Evolutionary conservation across 1,140 invertebrate species (phyloP).

Genomic region (Bombus terrestris): DNA sequence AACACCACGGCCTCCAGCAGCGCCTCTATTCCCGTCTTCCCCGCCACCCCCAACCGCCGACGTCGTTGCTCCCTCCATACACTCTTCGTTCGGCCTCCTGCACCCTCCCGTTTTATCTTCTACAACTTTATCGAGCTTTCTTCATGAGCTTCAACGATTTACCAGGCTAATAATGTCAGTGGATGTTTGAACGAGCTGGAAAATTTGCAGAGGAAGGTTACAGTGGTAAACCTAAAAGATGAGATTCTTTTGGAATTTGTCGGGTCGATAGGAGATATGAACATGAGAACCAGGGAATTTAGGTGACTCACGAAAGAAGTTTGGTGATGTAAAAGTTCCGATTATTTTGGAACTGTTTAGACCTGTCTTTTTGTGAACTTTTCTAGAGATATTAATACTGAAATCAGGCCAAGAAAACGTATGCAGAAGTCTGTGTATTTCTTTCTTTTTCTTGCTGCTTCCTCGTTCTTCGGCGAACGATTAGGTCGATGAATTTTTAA

Average conservation of each 20-base stretch:
- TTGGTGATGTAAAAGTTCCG: neutral
- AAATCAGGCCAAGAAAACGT: too few relatives aligned
- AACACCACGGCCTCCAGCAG: conserved; percentile 70
- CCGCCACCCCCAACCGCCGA: conserved; percentile 20
- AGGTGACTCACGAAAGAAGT: neutral
- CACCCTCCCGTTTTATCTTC: neutral
- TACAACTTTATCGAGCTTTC: neutral
- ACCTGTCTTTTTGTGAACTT: neutral
- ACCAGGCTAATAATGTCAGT: neutral
- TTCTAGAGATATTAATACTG: neutral
- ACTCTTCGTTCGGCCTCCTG: conserved; percentile 2
- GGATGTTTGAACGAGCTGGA: neutral
- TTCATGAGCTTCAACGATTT: neutral
- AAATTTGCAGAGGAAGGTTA: neutral
- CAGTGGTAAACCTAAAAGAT: neutral
- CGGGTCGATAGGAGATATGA: neutral
- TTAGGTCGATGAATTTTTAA: too few relatives aligned
- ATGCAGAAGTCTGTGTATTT: neutral
- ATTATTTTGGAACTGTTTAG: neutral
- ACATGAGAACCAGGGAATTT: neutral
- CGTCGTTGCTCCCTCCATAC: conserved; percentile 60
- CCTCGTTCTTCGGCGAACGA: neutral
- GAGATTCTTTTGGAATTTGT: neutral
- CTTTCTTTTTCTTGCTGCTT: neutral
- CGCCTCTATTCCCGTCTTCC: conserved; percentile 44